Evolutionary conservation across 2,888 invertebrate species (phyloP), one percentile per base, ranked within the genome.

Genomic region (Leptinotarsa haldemani): DNA sequence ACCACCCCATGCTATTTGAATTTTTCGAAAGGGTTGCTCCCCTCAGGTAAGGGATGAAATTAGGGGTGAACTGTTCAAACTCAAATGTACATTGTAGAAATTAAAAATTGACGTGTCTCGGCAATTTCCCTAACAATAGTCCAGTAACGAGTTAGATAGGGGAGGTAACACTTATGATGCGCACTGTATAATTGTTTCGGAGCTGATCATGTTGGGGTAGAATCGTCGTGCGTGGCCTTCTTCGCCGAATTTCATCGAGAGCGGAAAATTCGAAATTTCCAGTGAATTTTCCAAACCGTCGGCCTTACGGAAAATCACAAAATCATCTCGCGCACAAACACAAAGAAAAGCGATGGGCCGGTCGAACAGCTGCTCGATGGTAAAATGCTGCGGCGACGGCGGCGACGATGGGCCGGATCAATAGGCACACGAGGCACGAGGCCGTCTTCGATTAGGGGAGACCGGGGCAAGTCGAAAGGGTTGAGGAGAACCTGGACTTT

Each of bases 381-480:
- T 64, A 66, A 63, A 68, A 67, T 56, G 68, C 71, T 68, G 74
- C 71, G 77, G 75, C 74, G 72, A 77, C 76, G 75, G 68, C 76
- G 74, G 30, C 53, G 53, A 18, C 52, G 20, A 74, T 74, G 77
- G 70, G 70, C 47, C 73, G 76, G 79, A 80, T 80, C 79, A 77
- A 80, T 80, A 80, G 77, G 71, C 74, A 71, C 69, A 56, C 56
- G 68, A 40, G 30, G 30, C 68, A 61, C n/a, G 61, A 61, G 61
- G 40, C 40, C 40, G 61, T 16, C 61, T 61, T 12, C 16, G 22
- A 56, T 15, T 56, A 56, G 56, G 56, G 25, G 56, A 13, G 56
- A 56, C 22, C 56, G 22, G 56, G 22, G 22, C 12, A 50, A 50
- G 16, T 15, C 50, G n/a, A 16, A n/a, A 7, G 50, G 16, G 4